Conservation (phyloP, 2,797 vertebrate genomes). For the Salmo trutta region DNA sequence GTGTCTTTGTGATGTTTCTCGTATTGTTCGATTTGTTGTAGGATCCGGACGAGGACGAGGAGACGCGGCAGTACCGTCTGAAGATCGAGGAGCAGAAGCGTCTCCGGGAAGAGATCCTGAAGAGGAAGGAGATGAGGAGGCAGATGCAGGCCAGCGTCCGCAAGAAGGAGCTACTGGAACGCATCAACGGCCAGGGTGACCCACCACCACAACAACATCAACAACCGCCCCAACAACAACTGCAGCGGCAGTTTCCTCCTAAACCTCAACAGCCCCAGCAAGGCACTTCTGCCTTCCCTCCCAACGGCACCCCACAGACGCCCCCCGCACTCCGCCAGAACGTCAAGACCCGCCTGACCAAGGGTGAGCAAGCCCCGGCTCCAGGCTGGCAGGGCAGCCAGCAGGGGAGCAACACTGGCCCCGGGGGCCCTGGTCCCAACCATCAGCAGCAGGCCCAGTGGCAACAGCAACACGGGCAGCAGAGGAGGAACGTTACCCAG, state of each 20-base stretch:
- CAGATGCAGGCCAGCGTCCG: slow-evolving; percentile 95
- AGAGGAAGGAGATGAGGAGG: slow-evolving; percentile 89
- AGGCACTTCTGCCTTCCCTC: slow-evolving; percentile 39
- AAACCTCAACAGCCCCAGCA: slow-evolving; percentile 70
- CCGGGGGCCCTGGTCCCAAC: slow-evolving; percentile 56
- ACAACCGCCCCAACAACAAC: slow-evolving; percentile 44
- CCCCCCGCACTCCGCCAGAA: slow-evolving; percentile 48
- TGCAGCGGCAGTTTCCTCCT: slow-evolving; percentile 33
- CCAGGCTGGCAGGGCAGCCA: slow-evolving; percentile 4
- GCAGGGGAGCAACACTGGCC: slow-evolving; percentile 50
- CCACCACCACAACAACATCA: slow-evolving; percentile 53
- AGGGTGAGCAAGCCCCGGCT: slow-evolving; percentile 5
- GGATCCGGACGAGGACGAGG: slow-evolving; percentile 93
- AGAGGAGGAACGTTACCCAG: slow-evolving; percentile 69
- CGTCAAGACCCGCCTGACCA: slow-evolving; percentile 69
- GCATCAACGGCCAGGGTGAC: slow-evolving; percentile 79
- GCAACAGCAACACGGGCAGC: slow-evolving; percentile 66
- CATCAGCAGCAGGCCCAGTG: slow-evolving; percentile 71
- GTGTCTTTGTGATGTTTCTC: slow-evolving; percentile 33
- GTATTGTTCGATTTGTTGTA: slow-evolving; percentile 51
- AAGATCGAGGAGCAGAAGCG: slow-evolving; percentile 98
- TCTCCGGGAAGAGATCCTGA: slow-evolving; percentile 91
- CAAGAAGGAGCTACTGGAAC: slow-evolving; percentile 91
- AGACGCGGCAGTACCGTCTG: slow-evolving; percentile 90
- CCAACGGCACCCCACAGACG: slow-evolving; percentile 49